Evolutionary conservation across 2,888 invertebrate species (phyloP).

Genomic region (Merodon equestris): DNA sequence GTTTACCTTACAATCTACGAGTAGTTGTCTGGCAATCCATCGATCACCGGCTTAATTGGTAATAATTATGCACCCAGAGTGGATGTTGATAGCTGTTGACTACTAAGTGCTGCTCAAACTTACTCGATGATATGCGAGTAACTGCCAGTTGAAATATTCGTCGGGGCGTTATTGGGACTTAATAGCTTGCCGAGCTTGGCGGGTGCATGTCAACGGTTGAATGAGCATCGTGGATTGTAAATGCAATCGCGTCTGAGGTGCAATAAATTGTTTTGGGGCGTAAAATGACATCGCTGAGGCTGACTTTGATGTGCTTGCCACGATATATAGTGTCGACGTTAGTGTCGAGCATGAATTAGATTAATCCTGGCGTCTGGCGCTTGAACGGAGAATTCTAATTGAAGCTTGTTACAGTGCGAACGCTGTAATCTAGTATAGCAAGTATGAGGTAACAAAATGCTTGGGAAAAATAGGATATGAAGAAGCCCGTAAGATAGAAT

Average conservation of each 20-base stretch:
- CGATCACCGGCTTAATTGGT: constrained; percentile 1
- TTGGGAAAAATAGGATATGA: too few relatives aligned
- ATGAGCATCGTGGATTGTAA: neutral
- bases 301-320: neutral
- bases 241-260: constrained; percentile 4
- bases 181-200: neutral
- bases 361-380: constrained; percentile 5
- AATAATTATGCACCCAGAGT: neutral
- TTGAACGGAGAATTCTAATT: too few relatives aligned
- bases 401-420: too few relatives aligned
- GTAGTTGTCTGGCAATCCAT: neutral
- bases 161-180: neutral
- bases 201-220: neutral
- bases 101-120: neutral
- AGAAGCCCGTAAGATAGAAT: too few relatives aligned
- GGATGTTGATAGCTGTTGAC: neutral
- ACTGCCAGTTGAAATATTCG: constrained; percentile 15
- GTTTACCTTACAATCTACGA: too few relatives aligned
- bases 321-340: constrained; percentile 1
- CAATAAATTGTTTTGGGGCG: constrained; percentile 25
- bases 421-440: too few relatives aligned
- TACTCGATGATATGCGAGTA: neutral
- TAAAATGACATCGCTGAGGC: neutral
- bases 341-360: constrained; percentile 2
- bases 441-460: too few relatives aligned